Evolutionary conservation across 2,888 invertebrate species (phyloP).

Genomic region (Torymus auratus): DNA sequence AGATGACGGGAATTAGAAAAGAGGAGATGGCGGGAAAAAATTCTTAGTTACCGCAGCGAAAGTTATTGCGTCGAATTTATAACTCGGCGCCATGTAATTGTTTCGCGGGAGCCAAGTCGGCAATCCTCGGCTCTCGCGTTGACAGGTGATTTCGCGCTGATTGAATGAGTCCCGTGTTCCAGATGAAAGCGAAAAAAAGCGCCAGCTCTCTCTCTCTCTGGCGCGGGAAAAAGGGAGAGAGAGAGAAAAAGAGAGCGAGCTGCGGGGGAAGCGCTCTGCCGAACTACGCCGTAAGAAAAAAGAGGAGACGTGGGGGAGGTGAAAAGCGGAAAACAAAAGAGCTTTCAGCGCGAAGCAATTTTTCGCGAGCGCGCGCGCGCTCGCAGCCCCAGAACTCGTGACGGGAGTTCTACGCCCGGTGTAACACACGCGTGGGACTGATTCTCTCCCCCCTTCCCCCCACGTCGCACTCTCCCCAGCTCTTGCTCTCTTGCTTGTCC

Average conservation of each 20-base stretch:
- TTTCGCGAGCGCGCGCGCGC: slow-evolving; percentile 28
- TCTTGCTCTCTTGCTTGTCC: background rate
- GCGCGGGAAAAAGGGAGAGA: too few species aligned
- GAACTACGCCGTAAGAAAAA: background rate
- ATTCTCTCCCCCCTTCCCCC: too few species aligned
- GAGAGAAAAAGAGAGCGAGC: too few species aligned
- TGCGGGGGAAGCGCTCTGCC: too few species aligned
- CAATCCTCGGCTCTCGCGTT: too few species aligned
- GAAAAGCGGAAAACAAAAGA: slow-evolving; percentile 47
- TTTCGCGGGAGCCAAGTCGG: background rate
- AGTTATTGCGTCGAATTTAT: too few species aligned
- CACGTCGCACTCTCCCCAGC: background rate
- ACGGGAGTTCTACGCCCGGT: background rate
- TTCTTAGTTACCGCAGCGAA: too few species aligned
- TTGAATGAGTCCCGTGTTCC: slow-evolving; percentile 13
- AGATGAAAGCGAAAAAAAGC: slow-evolving; percentile 23
- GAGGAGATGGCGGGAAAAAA: too few species aligned
- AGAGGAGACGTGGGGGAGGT: slow-evolving; percentile 6
- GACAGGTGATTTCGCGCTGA: slow-evolving; percentile 22
- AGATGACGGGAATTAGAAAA: too few species aligned
- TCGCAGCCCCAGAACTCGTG: background rate
- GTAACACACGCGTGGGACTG: slow-evolving; percentile 6
- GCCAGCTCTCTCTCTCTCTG: too few species aligned
- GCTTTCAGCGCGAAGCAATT: slow-evolving; percentile 50
- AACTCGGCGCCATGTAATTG: slow-evolving; percentile 7